Evolutionary conservation across 2,888 invertebrate genomes (phyloP).

Genomic region (Acanthopleura granulata): DNA sequence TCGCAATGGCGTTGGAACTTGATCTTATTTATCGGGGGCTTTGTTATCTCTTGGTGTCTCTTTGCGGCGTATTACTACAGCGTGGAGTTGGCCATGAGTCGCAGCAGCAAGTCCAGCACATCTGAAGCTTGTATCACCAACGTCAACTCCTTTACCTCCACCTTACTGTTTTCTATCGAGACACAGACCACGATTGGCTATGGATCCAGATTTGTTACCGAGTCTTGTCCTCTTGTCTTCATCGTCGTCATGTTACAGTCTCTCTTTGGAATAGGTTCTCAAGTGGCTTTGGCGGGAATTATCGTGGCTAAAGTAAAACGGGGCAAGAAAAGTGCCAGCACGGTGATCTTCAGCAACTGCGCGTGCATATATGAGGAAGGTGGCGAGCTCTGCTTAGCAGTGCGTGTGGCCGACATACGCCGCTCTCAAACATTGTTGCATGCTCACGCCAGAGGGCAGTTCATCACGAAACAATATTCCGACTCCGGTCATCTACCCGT

Average conservation of each 20-base stretch:
- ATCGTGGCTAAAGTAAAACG: conserved; percentile 94
- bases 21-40: conserved; percentile 89
- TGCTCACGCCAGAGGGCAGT: conserved; percentile 92
- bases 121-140: conserved; percentile 74
- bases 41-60: conserved; percentile 86
- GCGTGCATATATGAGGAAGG: conserved; percentile 83
- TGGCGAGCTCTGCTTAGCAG: conserved; percentile 65
- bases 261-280: conserved; percentile 84
- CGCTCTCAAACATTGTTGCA: conserved; percentile 72
- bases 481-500: conserved; percentile 93
- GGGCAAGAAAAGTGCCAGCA: conserved; percentile 94
- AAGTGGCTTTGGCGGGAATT: conserved; percentile 80
- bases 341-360: conserved; percentile 90
- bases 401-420: conserved; percentile 70
- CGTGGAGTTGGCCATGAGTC: conserved; percentile 61
- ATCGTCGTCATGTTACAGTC: conserved; percentile 91
- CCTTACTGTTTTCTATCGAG: conserved; percentile 95
- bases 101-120: conserved; percentile 30
- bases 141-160: conserved; percentile 88
- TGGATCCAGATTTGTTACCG: conserved; percentile 85
- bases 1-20: conserved; percentile 89
- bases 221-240: conserved; percentile 92
- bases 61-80: conserved; percentile 76
- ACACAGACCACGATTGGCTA: conserved; percentile 97
- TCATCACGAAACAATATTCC: conserved; percentile 90